Evolutionary conservation across 2,113 vertebrate genomes (phyloP).

Genomic region (Plectropomus leopardus): DNA sequence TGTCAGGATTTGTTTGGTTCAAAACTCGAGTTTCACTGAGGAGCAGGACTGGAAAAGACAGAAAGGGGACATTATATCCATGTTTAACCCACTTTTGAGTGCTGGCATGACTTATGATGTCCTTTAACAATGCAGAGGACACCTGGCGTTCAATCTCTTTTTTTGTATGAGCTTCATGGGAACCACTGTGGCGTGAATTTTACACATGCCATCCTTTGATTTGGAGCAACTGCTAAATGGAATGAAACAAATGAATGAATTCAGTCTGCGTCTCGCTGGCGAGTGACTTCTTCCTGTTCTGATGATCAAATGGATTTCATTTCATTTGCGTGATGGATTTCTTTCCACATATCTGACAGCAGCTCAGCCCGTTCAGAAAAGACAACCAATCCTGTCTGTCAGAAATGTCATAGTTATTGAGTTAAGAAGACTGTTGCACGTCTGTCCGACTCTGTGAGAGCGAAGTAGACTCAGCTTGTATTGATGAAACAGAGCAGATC

Average conservation of each 20-base stretch:
- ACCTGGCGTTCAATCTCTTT: constrained; percentile 3
- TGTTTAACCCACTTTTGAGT: constrained; percentile 8
- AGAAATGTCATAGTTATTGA: constrained; percentile 25
- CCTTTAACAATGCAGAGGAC: constrained; percentile 12
- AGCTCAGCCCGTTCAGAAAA: constrained; percentile 22
- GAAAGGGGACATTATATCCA: constrained; percentile 1
- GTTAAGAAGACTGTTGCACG: constrained; percentile 9
- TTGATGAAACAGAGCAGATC: constrained; percentile 54
- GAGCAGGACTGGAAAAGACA: constrained; percentile 4
- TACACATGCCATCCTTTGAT: constrained; percentile 37
- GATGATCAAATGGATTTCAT: constrained; percentile 50
- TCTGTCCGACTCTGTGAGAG: too few species aligned
- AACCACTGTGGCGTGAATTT: constrained; percentile 24
- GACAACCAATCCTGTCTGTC: constrained; percentile 29
- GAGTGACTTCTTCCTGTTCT: constrained; percentile 26
- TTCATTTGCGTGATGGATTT: constrained; percentile 52
- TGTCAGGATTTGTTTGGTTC: constrained; percentile 50
- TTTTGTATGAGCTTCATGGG: constrained; percentile 7
- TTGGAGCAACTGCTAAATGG: constrained; percentile 37
- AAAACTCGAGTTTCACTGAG: constrained; percentile 18
- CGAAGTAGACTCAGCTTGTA: constrained; percentile 15
- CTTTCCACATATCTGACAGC: constrained; percentile 36
- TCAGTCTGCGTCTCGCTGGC: constrained; percentile 31
- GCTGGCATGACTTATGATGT: neutral
- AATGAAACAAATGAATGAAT: constrained; percentile 39